Base-by-base conservation (phyloP, 2,888 invertebrate species). In the Nebria brevicollis region DNA sequence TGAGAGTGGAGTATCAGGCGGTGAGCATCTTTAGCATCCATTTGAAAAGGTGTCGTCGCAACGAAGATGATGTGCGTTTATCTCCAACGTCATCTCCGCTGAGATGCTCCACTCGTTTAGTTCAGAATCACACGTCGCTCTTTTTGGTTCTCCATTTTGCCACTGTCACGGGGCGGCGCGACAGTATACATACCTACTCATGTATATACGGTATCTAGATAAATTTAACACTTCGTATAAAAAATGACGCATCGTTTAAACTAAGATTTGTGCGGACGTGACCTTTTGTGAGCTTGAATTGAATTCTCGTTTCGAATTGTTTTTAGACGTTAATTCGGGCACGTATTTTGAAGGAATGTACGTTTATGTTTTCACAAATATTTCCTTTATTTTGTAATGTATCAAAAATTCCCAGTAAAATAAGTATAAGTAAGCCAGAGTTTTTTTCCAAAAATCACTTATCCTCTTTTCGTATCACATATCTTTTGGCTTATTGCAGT, bases 241-340 rank as follows among this genome's bases (percentile, higher is more conserved):
- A 78, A 78, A 78, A 78, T 78, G 78, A 78, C 78, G 66, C 72
- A 72, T 78, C 78, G 66, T 73, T 78, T 78, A 78, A 78, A 78
- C 54, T 78, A 78, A 78, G 78, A 73, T 73, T 70, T 70, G 70
- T 70, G 70, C 70, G 70, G 34, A 20, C 70, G 20, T 70, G 26
- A 70, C 20, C 70, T 70, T 68, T 54, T 34, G 20, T 20, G 26
- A 25, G 7, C 25, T 34, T 70, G 70, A 70, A 70, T 70, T 70
- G 70, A 70, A 70, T 70, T 34, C 70, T 70, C 34, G 20, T 25
- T 54, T 20, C 10, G 25, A 70, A 70, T 15, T 20, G 70, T 70
- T 25, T 34, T 70, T 54, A 54, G 54, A 3, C 8, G 2, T 54
- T 2, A 54, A 54, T 54, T 7, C 7, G 8, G 54, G 54, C 54